phyloP scores from a whole-genome alignment of 2,113 vertebrate genomes.

The Myrmecophaga tridactyla region DNA sequence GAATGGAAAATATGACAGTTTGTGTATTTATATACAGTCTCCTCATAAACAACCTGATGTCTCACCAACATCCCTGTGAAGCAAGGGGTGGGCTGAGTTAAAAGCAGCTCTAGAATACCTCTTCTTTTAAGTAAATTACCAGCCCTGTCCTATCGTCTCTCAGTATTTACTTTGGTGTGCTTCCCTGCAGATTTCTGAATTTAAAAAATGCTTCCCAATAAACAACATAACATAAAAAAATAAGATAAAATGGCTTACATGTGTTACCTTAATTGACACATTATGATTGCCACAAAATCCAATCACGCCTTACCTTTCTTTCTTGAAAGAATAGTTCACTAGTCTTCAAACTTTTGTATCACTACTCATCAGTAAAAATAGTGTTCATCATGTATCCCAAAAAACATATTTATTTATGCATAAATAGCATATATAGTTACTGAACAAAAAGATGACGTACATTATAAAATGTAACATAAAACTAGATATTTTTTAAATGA shows the following conservation, averaged over 20 bases:
- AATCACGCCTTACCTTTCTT: not conserved
- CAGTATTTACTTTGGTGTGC: slow-evolving; percentile 17
- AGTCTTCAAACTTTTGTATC: not conserved
- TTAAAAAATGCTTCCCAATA: not conserved
- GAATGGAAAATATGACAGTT: slow-evolving; percentile 68
- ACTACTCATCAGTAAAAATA: not conserved
- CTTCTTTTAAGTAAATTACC: slow-evolving; percentile 52
- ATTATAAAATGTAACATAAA: not conserved
- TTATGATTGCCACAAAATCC: not conserved
- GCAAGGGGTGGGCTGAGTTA: slow-evolving; percentile 46
- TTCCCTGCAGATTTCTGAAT: slow-evolving; percentile 51
- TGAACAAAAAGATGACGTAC: not conserved
- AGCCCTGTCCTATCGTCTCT: not conserved
- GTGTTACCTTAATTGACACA: not conserved
- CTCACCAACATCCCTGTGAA: slow-evolving; percentile 58
- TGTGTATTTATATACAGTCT: slow-evolving; percentile 70
- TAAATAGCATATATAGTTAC: not conserved
- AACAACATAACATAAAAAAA: not conserved
- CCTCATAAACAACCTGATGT: slow-evolving; percentile 68
- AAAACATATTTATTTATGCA: not conserved
- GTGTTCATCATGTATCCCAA: not conserved
- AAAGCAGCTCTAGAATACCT: slow-evolving; percentile 52
- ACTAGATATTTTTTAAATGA: not conserved
- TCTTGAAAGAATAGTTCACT: not conserved
- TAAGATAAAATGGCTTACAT: not conserved